Evolutionary conservation across 1,140 invertebrate genomes (phyloP), one percentile per base, ranked within the genome.

Genomic region (Brachionus asplanchnoidis): DNA sequence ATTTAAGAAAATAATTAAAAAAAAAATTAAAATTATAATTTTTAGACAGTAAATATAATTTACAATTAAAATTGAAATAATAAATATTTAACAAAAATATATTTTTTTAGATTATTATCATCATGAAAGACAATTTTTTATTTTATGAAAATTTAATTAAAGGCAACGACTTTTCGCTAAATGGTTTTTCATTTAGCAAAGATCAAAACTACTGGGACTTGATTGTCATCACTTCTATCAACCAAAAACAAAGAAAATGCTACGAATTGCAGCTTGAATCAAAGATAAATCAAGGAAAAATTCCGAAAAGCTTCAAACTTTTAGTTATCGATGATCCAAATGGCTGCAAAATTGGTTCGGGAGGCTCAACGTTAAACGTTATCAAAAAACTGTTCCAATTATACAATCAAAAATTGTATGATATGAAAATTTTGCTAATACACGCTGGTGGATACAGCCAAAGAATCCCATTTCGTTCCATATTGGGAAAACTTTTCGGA

Each of bases 381-480:
- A 75, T 91, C 17, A 80, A 86, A 36, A 84, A 86, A 20, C 84
- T 91, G 23, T 44, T 14, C 36, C 17, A 82, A 20, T 8, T 12
- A 14, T 68, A 26, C 20, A 26, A 23, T 14, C 56, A 87, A 12
- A 40, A 86, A 5, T 79, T 87, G 14, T 65, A 8, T 7, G 28
- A 65, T n/a, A 32, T 85, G 32, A 79, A 87, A 83, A 87, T 90
- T 1, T 85, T 91, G 4, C 83, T 91, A n/a, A 89, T 91, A 26
- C 90, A 90, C 86, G 89, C 90, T 44, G 91, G 91, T 53, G 91
- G 91, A 5, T 88, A 88, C 85, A 91, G 91, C 85, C 89, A 91
- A 86, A 85, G 91, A 70, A 87, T 91, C 84, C 91, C 91, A 20
- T 90, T 88, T 85, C 86, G 89, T 20, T 89, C 87, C 70, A 86